Evolutionary conservation across 1,140 invertebrate genomes (phyloP).

Genomic region (Dermatophagoides farinae): DNA sequence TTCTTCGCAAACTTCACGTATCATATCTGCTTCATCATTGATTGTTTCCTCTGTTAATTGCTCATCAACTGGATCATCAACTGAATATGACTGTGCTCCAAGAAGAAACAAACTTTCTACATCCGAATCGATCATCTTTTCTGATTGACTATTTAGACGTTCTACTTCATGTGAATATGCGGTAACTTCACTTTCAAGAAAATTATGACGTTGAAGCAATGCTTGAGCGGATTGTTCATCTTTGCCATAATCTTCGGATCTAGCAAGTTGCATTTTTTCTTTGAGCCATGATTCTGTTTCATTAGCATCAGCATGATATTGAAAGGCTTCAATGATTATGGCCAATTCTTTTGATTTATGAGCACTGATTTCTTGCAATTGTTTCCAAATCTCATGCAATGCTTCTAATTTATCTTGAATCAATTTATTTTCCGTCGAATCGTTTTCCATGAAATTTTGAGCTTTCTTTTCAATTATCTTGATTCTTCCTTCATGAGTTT

Average conservation of each 20-base stretch:
- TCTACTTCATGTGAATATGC: constrained; percentile 74
- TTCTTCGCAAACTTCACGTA: constrained; percentile 61
- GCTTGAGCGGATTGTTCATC: constrained; percentile 66
- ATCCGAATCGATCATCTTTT: constrained; percentile 52
- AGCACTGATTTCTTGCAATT: constrained; percentile 59
- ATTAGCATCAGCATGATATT: constrained; percentile 59
- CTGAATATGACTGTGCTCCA: constrained; percentile 35
- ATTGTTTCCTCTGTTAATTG: constrained; percentile 58
- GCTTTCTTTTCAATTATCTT: constrained; percentile 51
- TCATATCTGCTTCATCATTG: constrained; percentile 70
- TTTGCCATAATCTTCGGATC: constrained; percentile 63
- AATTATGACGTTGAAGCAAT: constrained; percentile 37
- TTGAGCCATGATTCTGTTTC: constrained; percentile 94
- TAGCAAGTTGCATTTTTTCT: constrained; percentile 67
- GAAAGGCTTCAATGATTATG: constrained; percentile 71
- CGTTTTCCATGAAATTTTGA: constrained; percentile 35
- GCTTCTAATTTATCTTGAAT: constrained; percentile 31
- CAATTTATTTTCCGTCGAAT: constrained; percentile 41
- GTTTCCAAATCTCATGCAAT: constrained; percentile 48
- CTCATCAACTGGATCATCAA: constrained; percentile 23
- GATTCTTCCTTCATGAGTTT: constrained; percentile 53
- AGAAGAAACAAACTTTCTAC: constrained; percentile 47
- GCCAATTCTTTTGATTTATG: constrained; percentile 61
- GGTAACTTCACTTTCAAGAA: constrained; percentile 70
- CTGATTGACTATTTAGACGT: constrained; percentile 60